Base-by-base conservation (phyloP, 2,113 vertebrate genomes). In the Erythrocebus patas region DNA sequence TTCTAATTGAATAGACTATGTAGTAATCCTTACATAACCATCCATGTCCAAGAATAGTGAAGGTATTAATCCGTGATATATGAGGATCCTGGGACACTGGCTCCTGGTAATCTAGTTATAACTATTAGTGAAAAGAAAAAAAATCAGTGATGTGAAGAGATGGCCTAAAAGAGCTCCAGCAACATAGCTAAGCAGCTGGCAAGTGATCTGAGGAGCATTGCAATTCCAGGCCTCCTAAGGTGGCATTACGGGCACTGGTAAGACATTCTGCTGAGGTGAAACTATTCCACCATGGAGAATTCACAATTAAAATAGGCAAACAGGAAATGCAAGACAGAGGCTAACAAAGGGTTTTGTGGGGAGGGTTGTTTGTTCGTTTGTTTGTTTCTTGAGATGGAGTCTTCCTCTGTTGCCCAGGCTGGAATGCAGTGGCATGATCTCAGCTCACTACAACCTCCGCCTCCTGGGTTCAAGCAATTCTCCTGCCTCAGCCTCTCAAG, bases 261-360 rank as follows among this genome's bases (percentile, higher is more conserved):
- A 91, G n/a, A 25, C 40, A 73, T 43, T 84, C 73, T 86, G 5
- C 52, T 22, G 20, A 8, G 16, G 6, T 43, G n/a, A 89, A 75
- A 73, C 32, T 55, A 52, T 25, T 55, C 38, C 59, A 25, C 22
- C 38, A 72, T 17, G 7, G 40, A 73, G 23, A 16, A 64, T 27
- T 96, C 30, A 59, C 43, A 96, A 78, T 86, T 75, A 89, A 96
- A 96, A 50, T 8, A 70, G n/a, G 32, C 23, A 80, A 72, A 81
- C 14, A 86, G 57, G 32, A 93, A 95, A 38, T 32, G 45, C 3
- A 93, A 84, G 40, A 78, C 23, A 82, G 68, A 61, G 4, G 5
- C 17, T 32, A 22, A 73, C 82, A 86, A 22, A 45, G 23, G 3
- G 27, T 10, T 30, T 27, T 61, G 27, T 64, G 18, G 1, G 18